phyloP scores from a whole-genome alignment of 2,888 invertebrate species.

The Synanthedon myopaeformis region DNA sequence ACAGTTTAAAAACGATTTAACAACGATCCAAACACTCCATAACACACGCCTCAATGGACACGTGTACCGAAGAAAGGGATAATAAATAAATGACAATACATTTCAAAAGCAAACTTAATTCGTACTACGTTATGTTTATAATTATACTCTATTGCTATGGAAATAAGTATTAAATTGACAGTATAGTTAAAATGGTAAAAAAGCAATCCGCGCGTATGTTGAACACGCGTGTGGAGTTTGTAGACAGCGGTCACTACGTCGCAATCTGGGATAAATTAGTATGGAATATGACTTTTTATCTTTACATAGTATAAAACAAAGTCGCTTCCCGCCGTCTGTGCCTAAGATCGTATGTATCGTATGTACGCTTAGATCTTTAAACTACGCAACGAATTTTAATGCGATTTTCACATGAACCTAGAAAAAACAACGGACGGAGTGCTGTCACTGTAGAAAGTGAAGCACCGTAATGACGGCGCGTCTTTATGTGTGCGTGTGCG shows the following conservation, averaged over 20 bases:
- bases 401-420: no score
- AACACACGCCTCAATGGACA: constrained; percentile 15
- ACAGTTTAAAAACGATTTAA: constrained; percentile 14
- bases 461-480: no score
- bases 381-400: no score
- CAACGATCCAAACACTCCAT: constrained; percentile 17
- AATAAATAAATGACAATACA: constrained; percentile 1
- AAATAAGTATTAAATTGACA: neutral
- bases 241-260: constrained; percentile 23
- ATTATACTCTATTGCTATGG: neutral
- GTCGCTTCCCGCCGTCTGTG: no score
- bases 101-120: neutral
- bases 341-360: no score
- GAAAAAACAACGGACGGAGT: no score
- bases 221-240: constrained; percentile 19
- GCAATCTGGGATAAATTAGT: constrained; percentile 11
- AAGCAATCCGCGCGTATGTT: constrained; percentile 10
- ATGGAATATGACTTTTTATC: constrained; percentile 15
- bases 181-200: neutral
- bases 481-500: no score
- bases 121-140: neutral
- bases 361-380: no score
- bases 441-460: no score
- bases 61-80: constrained; percentile 9
- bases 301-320: no score